Percentiles rank a stretch among this genome's conserved stretches.
These are phyloP conservation scores for Latrodectus hesperus DNA, from an alignment of 2,888 invertebrate species.

Conservation along the genomic window DNA sequence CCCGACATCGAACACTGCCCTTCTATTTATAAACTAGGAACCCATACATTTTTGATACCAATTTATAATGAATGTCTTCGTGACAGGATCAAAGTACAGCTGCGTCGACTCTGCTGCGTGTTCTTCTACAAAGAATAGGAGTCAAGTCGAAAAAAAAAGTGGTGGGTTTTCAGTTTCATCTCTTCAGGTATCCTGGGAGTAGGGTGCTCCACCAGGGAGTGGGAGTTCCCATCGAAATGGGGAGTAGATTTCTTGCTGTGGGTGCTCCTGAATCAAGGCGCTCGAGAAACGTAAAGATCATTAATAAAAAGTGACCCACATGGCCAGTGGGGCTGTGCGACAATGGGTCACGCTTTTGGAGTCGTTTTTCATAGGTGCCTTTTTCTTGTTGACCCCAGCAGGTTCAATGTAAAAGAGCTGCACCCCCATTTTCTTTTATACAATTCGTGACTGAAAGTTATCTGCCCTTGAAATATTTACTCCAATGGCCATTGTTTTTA, in stretches of 20 bases:
- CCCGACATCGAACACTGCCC: not conserved
- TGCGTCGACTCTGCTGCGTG: not conserved
- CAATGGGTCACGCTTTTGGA: conserved; percentile 55
- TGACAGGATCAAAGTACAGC: conserved; percentile 15
- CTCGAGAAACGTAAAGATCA: conserved; percentile 16
- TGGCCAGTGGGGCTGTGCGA: conserved; percentile 30
- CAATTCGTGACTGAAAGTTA: conserved; percentile 4
- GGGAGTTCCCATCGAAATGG: conserved; percentile 41
- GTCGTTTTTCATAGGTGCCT: conserved; percentile 26
- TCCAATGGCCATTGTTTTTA: conserved; percentile 14
- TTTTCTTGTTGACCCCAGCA: not conserved
- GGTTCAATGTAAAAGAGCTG: not conserved
- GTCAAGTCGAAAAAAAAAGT: not conserved
- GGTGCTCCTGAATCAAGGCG: conserved; percentile 23
- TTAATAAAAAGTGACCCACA: conserved; percentile 51
- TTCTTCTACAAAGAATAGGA: conserved; percentile 1
- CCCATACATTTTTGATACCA: conserved; percentile 33
- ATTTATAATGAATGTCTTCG: conserved; percentile 39
- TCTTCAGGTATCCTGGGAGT: conserved; percentile 47
- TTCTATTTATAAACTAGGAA: conserved; percentile 3
- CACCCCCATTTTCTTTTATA: not conserved
- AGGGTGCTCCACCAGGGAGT: conserved; percentile 35
- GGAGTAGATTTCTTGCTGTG: conserved; percentile 25
- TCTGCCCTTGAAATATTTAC: conserved; percentile 35
- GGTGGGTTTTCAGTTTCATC: conserved; percentile 10